Base-by-base conservation (phyloP, 2,888 invertebrate species). In the Caenorhabditis sp. region DNA sequence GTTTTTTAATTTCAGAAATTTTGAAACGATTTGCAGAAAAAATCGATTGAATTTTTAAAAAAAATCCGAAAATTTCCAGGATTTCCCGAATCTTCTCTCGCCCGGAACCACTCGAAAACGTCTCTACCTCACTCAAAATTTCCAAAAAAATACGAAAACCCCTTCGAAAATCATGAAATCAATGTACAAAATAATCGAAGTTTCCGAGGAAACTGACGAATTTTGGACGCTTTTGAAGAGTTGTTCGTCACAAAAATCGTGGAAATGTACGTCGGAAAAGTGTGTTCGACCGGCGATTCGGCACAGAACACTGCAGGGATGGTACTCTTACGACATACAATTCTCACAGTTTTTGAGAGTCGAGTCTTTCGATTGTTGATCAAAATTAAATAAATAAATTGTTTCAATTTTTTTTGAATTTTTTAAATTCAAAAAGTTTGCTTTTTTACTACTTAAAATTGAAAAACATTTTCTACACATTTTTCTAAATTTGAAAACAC, bases 301-400 rank as follows among this genome's bases (percentile, higher is more conserved):
- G 18, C 80, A 80, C 56, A 51, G 72, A 24, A 55, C 60, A 22
- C 60, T 80, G n/a, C 80, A 80, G 20, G 62, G 61, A 40, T 62
- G 62, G 68, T 80, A 80, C 50, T 80, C 80, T 1, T 80, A 80
- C 51, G 58, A 80, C 55, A 62, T 80, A 26, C 80, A 80, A 58
- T 72, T 72, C 22, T 72, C 80, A n/a, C 62, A 44, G 8, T 80
- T 80, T 64, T 32, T 55, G 0, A 47, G 37, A 26, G 40, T 80
- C 18, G 68, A 68, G 26, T 62, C 68, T 62, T 72, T 72, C 18
- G 35, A 68, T 68, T 80, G 80, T 47, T 47, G 11, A 11, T 3
- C n/a, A n/a, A n/a, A n/a, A n/a, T n/a, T n/a, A n/a, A n/a, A n/a
- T n/a, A n/a, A n/a, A n/a, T n/a, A n/a, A n/a, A n/a, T n/a, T n/a